Evolutionary conservation across 2,888 invertebrate genomes (phyloP).

Genomic region (Phyllotreta striolata): DNA sequence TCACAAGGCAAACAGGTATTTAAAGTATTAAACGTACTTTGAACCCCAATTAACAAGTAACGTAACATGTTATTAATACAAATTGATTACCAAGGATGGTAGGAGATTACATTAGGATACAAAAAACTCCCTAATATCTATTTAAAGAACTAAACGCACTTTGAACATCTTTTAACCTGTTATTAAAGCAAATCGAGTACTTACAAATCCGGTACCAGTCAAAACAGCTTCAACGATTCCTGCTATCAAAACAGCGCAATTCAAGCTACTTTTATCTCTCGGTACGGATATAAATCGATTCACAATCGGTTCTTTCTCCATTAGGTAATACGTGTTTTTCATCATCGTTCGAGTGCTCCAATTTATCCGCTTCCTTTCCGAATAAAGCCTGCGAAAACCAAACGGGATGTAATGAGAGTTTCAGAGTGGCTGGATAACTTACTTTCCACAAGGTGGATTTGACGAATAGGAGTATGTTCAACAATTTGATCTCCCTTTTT

Average conservation of each 20-base stretch:
- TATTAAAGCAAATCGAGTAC: slow-evolving; percentile 57
- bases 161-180: too few species aligned
- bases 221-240: slow-evolving; percentile 97
- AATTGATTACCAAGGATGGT: too few species aligned
- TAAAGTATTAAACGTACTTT: too few species aligned
- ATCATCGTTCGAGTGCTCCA: slow-evolving; percentile 98
- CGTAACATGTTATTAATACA: too few species aligned
- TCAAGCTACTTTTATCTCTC: slow-evolving; percentile 95
- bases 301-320: slow-evolving; percentile 95
- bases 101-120: too few species aligned
- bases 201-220: slow-evolving; percentile 94
- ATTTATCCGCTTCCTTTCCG: slow-evolving; percentile 97
- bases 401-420: not conserved
- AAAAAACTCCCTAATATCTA: too few species aligned
- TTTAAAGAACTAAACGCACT: too few species aligned
- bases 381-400: slow-evolving; percentile 78
- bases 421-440: slow-evolving; percentile 35
- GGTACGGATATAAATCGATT: slow-evolving; percentile 98
- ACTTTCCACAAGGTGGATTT: slow-evolving; percentile 98
- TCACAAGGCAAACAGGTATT: too few species aligned
- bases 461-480: slow-evolving; percentile 94
- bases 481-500: slow-evolving; percentile 92
- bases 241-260: slow-evolving; percentile 98
- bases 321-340: slow-evolving; percentile 97
- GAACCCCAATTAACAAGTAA: too few species aligned